Conservation (phyloP, 2,797 vertebrate genomes). For the Falco naumanni region DNA sequence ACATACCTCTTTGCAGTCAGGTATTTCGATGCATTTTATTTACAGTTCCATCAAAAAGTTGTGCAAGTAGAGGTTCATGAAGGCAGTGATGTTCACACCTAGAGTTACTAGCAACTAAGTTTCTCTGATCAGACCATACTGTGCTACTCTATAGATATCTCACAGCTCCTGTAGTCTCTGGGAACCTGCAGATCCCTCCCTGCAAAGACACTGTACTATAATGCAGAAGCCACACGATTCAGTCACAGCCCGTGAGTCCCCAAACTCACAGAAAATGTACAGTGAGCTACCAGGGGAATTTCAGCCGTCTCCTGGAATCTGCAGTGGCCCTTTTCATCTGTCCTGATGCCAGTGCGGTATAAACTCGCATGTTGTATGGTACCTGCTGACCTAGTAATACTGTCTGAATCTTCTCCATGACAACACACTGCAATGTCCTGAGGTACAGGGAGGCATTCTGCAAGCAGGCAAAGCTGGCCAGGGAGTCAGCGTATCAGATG, state of each 20-base stretch:
- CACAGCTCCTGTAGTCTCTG: neutral
- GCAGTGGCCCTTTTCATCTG: neutral
- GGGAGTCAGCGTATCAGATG: rapidly evolving
- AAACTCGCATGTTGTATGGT: neutral
- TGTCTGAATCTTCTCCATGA: constrained; percentile 63
- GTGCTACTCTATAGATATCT: neutral
- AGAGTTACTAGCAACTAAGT: neutral
- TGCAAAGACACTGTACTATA: neutral
- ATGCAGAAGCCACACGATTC: neutral
- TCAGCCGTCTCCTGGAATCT: neutral
- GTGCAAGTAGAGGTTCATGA: neutral
- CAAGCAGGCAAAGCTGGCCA: neutral
- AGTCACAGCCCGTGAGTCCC: neutral
- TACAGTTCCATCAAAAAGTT: neutral
- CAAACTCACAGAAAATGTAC: constrained; percentile 8
- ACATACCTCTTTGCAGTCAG: neutral
- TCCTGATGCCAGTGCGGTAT: neutral
- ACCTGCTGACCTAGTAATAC: neutral
- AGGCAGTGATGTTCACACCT: neutral
- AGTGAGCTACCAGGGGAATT: neutral
- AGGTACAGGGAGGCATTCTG: neutral
- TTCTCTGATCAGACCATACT: neutral
- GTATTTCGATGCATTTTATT: neutral
- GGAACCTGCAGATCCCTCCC: neutral
- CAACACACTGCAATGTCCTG: constrained; percentile 1